Evolutionary conservation across 2,113 vertebrate genomes (phyloP).

Genomic region (Larimichthys polyactis): DNA sequence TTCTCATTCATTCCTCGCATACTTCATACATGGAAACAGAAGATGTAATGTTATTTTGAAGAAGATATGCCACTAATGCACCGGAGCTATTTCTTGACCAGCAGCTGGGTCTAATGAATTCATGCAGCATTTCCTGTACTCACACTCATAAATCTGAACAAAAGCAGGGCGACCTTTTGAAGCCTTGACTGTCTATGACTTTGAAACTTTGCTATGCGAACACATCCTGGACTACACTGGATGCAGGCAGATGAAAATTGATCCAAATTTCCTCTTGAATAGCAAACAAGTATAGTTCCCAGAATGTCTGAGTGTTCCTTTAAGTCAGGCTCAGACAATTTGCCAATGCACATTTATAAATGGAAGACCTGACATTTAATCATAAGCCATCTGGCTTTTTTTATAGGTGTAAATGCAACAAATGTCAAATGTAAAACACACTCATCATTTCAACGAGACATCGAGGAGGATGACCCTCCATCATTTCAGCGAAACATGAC

Average conservation of each 20-base stretch:
- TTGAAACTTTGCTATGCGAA: neutral
- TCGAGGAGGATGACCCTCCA: neutral
- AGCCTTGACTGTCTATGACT: conserved; percentile 10
- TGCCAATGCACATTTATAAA: conserved; percentile 3
- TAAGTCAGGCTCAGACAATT: neutral
- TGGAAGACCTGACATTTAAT: neutral
- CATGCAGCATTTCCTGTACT: neutral
- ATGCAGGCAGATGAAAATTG: too few relatives aligned
- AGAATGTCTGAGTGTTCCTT: neutral
- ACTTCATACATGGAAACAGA: neutral
- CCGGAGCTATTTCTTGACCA: neutral
- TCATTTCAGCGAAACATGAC: neutral
- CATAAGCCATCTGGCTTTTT: neutral
- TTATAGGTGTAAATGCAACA: conserved; percentile 24
- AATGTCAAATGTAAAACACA: conserved; percentile 2
- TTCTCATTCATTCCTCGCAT: neutral
- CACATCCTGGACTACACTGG: neutral
- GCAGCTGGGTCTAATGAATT: conserved; percentile 5
- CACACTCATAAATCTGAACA: conserved; percentile 36
- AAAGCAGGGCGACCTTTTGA: neutral
- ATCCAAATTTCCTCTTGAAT: neutral
- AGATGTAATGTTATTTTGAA: conserved; percentile 10
- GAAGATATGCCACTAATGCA: neutral
- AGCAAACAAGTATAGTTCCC: neutral
- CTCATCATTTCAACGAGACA: neutral